A percentile compares a stretch with the other conserved stretches of the same genome.
phyloP scores from a whole-genome alignment of 92 coral and sea anemone genomes.

The Phymanthus crucifer region DNA sequence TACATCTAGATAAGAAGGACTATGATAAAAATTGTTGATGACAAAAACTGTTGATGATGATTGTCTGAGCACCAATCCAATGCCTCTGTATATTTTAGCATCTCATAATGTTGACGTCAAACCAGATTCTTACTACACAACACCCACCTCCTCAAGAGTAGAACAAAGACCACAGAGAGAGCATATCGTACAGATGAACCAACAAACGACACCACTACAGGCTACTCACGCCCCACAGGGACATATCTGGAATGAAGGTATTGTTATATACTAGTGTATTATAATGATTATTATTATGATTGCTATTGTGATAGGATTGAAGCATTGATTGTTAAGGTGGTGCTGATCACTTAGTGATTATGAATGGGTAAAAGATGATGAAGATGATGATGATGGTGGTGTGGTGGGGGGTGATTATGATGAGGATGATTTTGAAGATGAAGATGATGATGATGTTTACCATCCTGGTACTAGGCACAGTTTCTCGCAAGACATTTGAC shows the following conservation, averaged over 20 bases:
- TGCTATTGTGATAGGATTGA: too few species aligned
- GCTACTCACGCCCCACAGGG: constrained; percentile 75
- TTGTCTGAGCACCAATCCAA: not conserved
- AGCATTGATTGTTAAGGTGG: too few species aligned
- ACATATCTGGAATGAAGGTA: constrained; percentile 52
- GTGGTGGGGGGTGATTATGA: too few species aligned
- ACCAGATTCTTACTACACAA: constrained; percentile 26
- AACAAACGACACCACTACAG: constrained; percentile 65
- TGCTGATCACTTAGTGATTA: too few species aligned
- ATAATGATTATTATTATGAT: too few species aligned
- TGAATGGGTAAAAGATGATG: too few species aligned
- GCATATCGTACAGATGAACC: constrained; percentile 79
- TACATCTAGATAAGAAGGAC: not conserved
- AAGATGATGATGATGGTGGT: too few species aligned
- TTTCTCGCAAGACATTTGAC: constrained; percentile 84
- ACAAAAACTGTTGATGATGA: not conserved
- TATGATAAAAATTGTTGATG: not conserved
- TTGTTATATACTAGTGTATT: not conserved
- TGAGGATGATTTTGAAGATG: not conserved
- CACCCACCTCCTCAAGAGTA: constrained; percentile 65
- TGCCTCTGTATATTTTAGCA: not conserved
- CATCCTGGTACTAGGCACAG: constrained; percentile 65
- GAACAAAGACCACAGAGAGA: constrained; percentile 78
- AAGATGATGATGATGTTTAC: not conserved
- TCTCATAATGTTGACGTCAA: not conserved